Conservation (phyloP, 2,797 vertebrate species). For the Argyrosomus regius region DNA sequence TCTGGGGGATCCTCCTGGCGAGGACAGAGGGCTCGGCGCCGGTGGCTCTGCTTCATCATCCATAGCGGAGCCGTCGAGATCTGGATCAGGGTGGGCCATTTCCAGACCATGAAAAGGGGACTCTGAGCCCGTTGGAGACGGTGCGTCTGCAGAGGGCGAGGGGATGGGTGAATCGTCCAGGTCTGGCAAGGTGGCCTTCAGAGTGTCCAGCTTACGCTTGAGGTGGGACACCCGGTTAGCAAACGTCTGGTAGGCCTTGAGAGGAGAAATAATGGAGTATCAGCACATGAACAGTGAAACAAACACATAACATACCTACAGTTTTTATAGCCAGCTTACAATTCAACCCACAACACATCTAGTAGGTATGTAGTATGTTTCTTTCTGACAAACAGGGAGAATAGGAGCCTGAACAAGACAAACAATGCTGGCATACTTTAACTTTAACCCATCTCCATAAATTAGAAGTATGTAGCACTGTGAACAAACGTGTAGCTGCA, state of each 20-base stretch:
- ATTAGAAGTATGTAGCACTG: not conserved
- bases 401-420: not conserved
- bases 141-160: slow-evolving; percentile 94
- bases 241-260: slow-evolving; percentile 96
- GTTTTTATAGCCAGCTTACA: not conserved
- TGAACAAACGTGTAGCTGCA: not conserved
- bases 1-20: slow-evolving; percentile 78
- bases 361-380: no score
- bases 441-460: not conserved
- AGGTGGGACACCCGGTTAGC: slow-evolving; percentile 95
- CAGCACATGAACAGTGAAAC: not conserved
- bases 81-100: slow-evolving; percentile 69
- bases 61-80: slow-evolving; percentile 83
- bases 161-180: slow-evolving; percentile 97
- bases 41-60: slow-evolving; percentile 83
- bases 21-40: slow-evolving; percentile 83
- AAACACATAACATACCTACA: not conserved
- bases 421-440: not conserved
- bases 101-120: slow-evolving; percentile 92
- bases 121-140: slow-evolving; percentile 95
- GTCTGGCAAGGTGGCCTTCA: slow-evolving; percentile 93
- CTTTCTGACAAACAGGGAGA: no score
- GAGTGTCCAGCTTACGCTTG: slow-evolving; percentile 95
- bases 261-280: not conserved
- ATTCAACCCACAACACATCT: no score